Evolutionary conservation across 2,113 vertebrate species (phyloP), one percentile per base, ranked within the genome.

Genomic region (Microcebus lehilahytsara): DNA sequence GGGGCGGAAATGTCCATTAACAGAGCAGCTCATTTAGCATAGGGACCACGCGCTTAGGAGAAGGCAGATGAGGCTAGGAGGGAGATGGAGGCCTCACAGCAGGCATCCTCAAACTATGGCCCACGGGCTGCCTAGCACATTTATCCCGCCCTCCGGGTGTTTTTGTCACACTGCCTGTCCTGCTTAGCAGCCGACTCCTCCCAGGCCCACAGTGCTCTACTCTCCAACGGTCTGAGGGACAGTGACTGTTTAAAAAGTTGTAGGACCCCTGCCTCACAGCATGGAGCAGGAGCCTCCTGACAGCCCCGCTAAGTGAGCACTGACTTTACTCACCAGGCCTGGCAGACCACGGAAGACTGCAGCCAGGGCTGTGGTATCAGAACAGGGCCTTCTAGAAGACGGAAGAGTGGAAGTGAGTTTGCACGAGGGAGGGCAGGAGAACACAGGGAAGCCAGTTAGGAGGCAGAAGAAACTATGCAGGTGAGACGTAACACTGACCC

Each of bases 1-100:
- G 0, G 12, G 3, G 30, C 10, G n/a, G 10, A 56, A n/a, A 22
- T 1, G 3, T 20, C 8, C 32, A 53, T 30, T 32, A 46, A 78
- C 12, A 46, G 17, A n/a, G 37, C 20, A 64, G 67, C 30, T 51
- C 37, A 6, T 58, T 56, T 27, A 40, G 42, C 34, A 30, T 6
- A 25, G 53, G 51, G 78, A n/a, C 25, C 51, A 6, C 3, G 1
- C 0, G 0, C 23, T n/a, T 13, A 13, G 11, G 17, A 58, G 51
- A 10, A 87, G 32, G 56, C 34, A 67, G 60, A 53, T 20, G 27
- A 80, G 51, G 9, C 0, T 0, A 62, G 19, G 37, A 37, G n/a
- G 34, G 37, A 46, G 10, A 17, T 19, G 9, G 69, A 81, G 53
- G 25, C 25, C 11, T 19, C 37, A n/a, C 32, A 51, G 25, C 84